phyloP scores from a whole-genome alignment of 23 tunicate genomes.

The Oikopleura albicans region DNA sequence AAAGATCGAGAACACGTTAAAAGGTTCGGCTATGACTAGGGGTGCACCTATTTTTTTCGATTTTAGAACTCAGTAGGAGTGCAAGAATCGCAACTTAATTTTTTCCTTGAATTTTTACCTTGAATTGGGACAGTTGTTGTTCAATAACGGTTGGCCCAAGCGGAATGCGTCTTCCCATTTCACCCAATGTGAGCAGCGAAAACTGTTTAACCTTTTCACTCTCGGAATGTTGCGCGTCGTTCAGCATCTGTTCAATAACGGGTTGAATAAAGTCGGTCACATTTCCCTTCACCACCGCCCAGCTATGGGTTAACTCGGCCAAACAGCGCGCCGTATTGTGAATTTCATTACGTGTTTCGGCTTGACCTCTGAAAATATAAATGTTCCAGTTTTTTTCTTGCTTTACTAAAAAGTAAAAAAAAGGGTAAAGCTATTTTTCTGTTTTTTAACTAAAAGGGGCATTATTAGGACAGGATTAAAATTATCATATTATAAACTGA shows the following conservation, averaged over 20 bases:
- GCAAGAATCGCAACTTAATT: no score
- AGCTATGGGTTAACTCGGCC: neutral
- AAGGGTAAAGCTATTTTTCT: no score
- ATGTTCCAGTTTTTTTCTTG: neutral
- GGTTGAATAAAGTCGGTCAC: neutral
- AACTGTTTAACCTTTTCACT: constrained; percentile 19
- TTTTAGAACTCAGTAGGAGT: no score
- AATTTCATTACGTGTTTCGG: neutral
- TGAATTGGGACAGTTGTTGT: neutral
- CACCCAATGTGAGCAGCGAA: constrained; percentile 61
- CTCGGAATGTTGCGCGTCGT: constrained; percentile 27
- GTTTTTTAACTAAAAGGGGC: no score
- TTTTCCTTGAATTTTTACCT: neutral
- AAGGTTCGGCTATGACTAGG: no score
- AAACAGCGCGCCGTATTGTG: neutral
- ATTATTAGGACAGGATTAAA: no score
- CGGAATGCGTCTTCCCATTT: constrained; percentile 60
- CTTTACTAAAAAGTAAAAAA: neutral
- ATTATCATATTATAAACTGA: no score
- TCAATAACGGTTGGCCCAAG: constrained; percentile 21
- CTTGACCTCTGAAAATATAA: neutral
- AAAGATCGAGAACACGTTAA: no score
- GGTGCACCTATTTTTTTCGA: no score
- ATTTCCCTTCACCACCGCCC: constrained; percentile 3
- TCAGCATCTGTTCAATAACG: constrained; percentile 48